phyloP scores from a whole-genome alignment of 2,797 vertebrate species.

The Emys orbicularis region DNA sequence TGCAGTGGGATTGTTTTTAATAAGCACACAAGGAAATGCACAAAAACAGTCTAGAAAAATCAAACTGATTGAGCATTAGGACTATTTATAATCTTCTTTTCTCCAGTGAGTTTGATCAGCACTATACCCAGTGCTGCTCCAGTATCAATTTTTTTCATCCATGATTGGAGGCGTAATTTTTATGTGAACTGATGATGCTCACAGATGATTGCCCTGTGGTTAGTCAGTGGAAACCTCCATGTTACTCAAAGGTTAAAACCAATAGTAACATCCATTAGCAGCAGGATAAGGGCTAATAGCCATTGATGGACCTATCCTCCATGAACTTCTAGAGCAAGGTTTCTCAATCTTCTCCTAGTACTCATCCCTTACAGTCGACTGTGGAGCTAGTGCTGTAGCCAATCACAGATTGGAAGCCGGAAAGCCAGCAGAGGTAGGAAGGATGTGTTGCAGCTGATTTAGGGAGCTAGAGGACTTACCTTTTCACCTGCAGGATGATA shows the following conservation, averaged over 20 bases:
- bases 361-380: neutral
- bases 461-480: neutral
- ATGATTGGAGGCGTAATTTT: neutral
- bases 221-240: no score
- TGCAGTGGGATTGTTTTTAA: neutral
- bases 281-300: no score
- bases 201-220: neutral
- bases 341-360: neutral
- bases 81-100: neutral
- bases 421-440: neutral
- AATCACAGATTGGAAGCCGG: neutral
- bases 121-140: neutral
- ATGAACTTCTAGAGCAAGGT: neutral
- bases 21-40: neutral
- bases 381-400: neutral
- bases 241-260: neutral
- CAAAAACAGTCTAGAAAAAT: neutral
- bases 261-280: no score
- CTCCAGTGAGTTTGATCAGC: neutral
- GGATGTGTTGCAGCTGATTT: neutral
- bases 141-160: neutral
- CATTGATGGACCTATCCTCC: no score
- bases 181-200: no score
- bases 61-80: fast-evolving
- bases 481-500: neutral